A percentile compares a stretch with the other conserved stretches of the same genome.
These are phyloP conservation scores for Cardiocondyla obscurior DNA, from an alignment of 1,140 invertebrate species.

Conservation along the genomic window DNA sequence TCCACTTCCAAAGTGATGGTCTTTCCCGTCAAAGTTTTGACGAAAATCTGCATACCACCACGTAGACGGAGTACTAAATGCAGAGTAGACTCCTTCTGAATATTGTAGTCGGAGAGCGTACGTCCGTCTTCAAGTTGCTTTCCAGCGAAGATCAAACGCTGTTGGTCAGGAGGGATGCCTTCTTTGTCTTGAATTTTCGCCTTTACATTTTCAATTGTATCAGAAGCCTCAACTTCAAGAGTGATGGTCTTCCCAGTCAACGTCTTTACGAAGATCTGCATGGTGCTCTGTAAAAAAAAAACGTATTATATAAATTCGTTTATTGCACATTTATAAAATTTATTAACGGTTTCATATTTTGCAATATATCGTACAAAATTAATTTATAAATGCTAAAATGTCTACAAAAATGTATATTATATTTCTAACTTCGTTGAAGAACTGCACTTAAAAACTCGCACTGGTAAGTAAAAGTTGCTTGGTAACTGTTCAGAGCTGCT, in stretches of 20 bases:
- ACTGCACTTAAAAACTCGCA: background rate
- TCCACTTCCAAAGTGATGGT: slow-evolving; percentile 81
- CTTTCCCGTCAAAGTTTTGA: slow-evolving; percentile 88
- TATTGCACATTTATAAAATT: background rate
- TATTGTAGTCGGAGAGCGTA: slow-evolving; percentile 88
- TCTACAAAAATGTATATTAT: too few species aligned
- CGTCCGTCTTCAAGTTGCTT: slow-evolving; percentile 89
- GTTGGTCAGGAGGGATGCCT: slow-evolving; percentile 90
- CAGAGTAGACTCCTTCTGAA: slow-evolving; percentile 91
- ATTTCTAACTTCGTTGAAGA: background rate
- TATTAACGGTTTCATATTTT: too few species aligned
- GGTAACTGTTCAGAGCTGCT: background rate
- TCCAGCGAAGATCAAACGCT: slow-evolving; percentile 88
- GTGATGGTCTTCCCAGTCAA: slow-evolving; percentile 90
- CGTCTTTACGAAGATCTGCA: slow-evolving; percentile 88
- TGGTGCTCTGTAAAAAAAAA: slow-evolving; percentile 68
- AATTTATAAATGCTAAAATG: background rate
- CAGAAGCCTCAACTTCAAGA: slow-evolving; percentile 89
- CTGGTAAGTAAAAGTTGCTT: background rate
- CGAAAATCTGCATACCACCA: slow-evolving; percentile 90
- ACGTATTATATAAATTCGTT: background rate
- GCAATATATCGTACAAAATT: background rate
- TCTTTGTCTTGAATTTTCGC: slow-evolving; percentile 90
- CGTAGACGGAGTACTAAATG: slow-evolving; percentile 89
- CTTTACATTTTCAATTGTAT: slow-evolving; percentile 92